phyloP scores from a whole-genome alignment of 2,888 invertebrate species.

The Amiota communis region DNA sequence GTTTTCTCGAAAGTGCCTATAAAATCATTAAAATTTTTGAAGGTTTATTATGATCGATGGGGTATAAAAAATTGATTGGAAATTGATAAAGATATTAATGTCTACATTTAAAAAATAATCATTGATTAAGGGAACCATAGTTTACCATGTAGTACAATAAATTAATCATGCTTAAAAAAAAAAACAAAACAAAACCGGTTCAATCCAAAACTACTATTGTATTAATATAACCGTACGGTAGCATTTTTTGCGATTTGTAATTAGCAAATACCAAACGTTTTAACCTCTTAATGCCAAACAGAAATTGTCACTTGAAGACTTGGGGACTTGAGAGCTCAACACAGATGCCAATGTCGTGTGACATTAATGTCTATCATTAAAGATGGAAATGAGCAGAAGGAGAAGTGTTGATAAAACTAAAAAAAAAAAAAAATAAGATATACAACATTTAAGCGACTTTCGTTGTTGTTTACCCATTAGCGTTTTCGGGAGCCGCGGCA shows the following conservation, averaged over 20 bases:
- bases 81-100: too few species aligned
- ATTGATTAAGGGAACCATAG: not conserved
- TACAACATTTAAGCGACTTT: conserved; percentile 26
- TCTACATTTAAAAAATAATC: not conserved
- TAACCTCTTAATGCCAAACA: conserved; percentile 31
- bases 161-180: not conserved
- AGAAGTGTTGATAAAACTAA: conserved; percentile 32
- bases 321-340: not conserved
- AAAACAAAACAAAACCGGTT: not conserved
- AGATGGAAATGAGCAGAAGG: not conserved
- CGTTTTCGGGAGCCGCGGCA: conserved; percentile 52
- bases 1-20: not conserved
- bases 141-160: too few species aligned
- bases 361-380: not conserved
- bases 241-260: conserved; percentile 35
- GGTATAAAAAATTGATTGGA: too few species aligned
- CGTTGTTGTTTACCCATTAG: conserved; percentile 67
- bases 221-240: conserved; percentile 7
- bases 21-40: too few species aligned
- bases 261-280: conserved; percentile 36
- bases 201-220: too few species aligned
- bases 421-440: conserved; percentile 19
- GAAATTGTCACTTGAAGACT: conserved; percentile 14
- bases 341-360: not conserved
- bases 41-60: too few species aligned